A percentile compares a stretch with the other conserved stretches of the same genome.
Evolutionary conservation across 2,113 vertebrate genomes (phyloP).

Genomic region (Connochaetes taurinus): DNA sequence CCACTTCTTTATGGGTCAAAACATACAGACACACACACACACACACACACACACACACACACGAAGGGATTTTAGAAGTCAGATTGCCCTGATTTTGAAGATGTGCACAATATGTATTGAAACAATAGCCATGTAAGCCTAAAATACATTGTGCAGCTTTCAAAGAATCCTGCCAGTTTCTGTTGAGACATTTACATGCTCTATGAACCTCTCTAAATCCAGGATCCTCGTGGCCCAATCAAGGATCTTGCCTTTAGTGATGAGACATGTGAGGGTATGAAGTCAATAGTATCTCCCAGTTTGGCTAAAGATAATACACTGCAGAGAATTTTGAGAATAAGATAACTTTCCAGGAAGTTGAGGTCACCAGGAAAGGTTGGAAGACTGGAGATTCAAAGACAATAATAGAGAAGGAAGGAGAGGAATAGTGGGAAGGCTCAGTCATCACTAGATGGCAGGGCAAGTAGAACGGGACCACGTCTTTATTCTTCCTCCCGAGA

Average conservation of each 20-base stretch:
- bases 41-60: background rate
- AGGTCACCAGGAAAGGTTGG: slow-evolving; percentile 6
- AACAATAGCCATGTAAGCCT: background rate
- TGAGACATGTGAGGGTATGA: background rate
- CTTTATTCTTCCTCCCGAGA: background rate
- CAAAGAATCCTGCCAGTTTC: background rate
- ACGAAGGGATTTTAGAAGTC: background rate
- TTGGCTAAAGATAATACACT: slow-evolving; percentile 46
- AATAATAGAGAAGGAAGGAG: background rate
- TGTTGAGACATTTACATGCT: slow-evolving; percentile 20
- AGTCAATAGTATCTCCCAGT: slow-evolving; percentile 1
- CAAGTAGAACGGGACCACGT: rapidly evolving
- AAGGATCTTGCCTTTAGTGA: background rate
- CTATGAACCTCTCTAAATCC: slow-evolving; percentile 27
- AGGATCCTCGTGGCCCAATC: background rate
- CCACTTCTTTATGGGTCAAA: background rate
- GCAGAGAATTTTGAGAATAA: slow-evolving; percentile 27
- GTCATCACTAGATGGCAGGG: background rate
- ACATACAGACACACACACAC: background rate
- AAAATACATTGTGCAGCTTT: slow-evolving; percentile 13
- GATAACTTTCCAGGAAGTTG: slow-evolving; percentile 32
- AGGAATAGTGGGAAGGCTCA: background rate
- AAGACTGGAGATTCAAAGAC: background rate
- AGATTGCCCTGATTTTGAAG: background rate
- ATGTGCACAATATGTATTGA: background rate